Evolutionary conservation across 1,140 invertebrate genomes (phyloP).

Genomic region (Kradibia gibbosae): DNA sequence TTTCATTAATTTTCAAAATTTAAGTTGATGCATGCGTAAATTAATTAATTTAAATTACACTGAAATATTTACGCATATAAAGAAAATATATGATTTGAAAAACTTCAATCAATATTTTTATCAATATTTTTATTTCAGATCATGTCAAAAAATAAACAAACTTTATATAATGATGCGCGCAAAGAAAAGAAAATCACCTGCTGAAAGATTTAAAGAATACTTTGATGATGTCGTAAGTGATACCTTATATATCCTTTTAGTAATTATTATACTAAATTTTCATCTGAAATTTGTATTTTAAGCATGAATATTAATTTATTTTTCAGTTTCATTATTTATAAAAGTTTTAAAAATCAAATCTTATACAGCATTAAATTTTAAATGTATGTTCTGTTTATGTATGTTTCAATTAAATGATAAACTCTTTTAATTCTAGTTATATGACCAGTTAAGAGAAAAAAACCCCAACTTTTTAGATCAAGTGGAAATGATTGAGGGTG

Average conservation of each 20-base stretch:
- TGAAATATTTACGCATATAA: neutral
- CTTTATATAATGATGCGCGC: constrained; percentile 80
- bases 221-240: constrained; percentile 74
- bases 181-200: constrained; percentile 79
- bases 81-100: neutral
- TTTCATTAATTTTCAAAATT: too few species aligned
- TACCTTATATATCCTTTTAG: constrained; percentile 39
- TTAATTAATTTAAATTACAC: neutral
- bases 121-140: constrained; percentile 72
- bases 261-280: neutral
- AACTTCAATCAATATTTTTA: neutral
- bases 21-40: too few species aligned
- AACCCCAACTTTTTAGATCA: constrained; percentile 71
- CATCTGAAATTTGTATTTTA: too few species aligned
- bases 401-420: neutral
- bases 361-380: too few species aligned
- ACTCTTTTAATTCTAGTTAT: constrained; percentile 67
- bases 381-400: too few species aligned
- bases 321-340: too few species aligned
- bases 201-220: constrained; percentile 74
- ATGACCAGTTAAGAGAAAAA: constrained; percentile 69
- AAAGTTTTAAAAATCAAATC: too few species aligned
- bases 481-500: constrained; percentile 76
- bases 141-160: constrained; percentile 78
- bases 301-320: too few species aligned